Base-by-base conservation (phyloP, 2,888 invertebrate species). In the Eilema depressum region DNA sequence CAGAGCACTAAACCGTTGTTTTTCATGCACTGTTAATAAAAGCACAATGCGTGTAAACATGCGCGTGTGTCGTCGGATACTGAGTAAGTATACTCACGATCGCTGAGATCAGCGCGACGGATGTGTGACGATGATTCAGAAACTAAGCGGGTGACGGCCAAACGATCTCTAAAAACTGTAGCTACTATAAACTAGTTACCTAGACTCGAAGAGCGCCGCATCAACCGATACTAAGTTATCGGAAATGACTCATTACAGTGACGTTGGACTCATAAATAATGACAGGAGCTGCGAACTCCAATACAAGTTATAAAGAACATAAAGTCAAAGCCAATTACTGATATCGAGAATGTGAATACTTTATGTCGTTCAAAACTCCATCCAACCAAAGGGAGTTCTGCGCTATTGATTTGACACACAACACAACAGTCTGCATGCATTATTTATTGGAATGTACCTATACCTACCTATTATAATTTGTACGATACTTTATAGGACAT, bases 111-210 rank as follows among this genome's bases (percentile, higher is more conserved):
- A 84, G 85, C 83, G 85, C 83, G 86, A 87, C 92, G 92, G 91
- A 91, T 90, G 89, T 88, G 86, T 84, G 78, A 78, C 86, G 82
- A 86, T 93, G 92, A 93, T 88, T 92, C 92, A 93, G 89, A 84
- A 81, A 84, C 78, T 67, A 71, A 76, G 75, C 89, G 87, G 88
- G 82, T 85, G 88, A 85, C 86, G 85, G 88, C 87, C 86, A 84
- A 87, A 83, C 87, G 88, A 85, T 89, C 91, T 90, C 85, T 90
- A 88, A 83, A 87, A 85, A 85, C 86, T 85, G 79, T 83, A 12
- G 11, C 33, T 37, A 88, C 78, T 77, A 85, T 75, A 81, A 81
- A 79, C 84, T 81, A 85, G 84, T 78, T 79, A 37, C 33, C 33
- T 37, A 85, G 83, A 83, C 75, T 81, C n/a, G n/a, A 77, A 73